A percentile compares a stretch with the other conserved stretches of the same genome.
phyloP scores from a whole-genome alignment of 2,797 vertebrate genomes.

The Selene dorsalis region DNA sequence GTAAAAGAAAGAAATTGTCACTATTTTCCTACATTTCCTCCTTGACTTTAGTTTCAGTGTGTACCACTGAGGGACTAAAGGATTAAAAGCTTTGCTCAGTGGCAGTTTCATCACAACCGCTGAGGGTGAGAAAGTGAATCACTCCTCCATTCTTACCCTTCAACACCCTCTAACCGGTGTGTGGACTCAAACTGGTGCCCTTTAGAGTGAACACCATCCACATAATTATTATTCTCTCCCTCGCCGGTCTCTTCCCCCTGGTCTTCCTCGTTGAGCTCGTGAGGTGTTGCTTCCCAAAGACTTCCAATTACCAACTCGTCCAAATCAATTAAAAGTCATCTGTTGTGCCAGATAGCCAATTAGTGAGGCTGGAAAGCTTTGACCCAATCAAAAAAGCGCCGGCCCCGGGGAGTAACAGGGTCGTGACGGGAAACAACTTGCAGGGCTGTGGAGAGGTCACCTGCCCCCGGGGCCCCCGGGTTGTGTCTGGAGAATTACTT shows the following conservation, averaged over 20 bases:
- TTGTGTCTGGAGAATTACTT: constrained; percentile 13
- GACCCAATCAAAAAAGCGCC: constrained; percentile 49
- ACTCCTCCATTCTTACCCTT: neutral
- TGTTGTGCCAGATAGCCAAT: constrained; percentile 65
- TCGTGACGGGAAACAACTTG: constrained; percentile 16
- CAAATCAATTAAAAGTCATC: constrained; percentile 68
- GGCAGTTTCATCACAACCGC: neutral
- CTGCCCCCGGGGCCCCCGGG: neutral
- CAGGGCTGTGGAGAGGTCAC: constrained; percentile 6
- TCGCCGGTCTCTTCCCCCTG: constrained; percentile 15
- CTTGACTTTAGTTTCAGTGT: neutral
- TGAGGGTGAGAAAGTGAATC: constrained; percentile 5
- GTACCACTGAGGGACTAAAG: neutral
- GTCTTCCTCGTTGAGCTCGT: constrained; percentile 32
- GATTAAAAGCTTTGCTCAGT: neutral
- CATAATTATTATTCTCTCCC: constrained; percentile 46
- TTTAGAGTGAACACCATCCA: constrained; percentile 32
- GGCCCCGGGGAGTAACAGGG: constrained; percentile 5
- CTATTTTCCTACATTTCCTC: neutral
- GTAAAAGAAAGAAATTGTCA: too few species aligned
- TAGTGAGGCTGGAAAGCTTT: constrained; percentile 51
- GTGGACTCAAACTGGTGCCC: constrained; percentile 10
- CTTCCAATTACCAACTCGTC: constrained; percentile 66
- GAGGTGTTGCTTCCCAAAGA: constrained; percentile 57
- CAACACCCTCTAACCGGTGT: neutral